These are phyloP conservation scores for Molanna angustata DNA, from an alignment of 2,888 invertebrate genomes.

Conservation along the genomic window DNA sequence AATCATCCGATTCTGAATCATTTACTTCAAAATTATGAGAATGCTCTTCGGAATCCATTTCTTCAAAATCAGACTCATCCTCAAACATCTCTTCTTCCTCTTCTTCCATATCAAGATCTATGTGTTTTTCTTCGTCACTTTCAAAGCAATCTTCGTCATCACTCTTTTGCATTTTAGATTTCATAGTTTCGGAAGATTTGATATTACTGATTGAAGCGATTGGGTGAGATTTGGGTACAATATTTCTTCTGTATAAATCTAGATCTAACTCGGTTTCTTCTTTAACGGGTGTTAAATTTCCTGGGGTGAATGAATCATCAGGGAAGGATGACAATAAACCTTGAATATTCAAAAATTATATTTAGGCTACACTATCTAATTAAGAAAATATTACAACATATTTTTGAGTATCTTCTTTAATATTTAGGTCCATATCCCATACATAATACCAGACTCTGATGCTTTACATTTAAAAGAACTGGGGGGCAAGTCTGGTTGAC, in stretches of 20 bases:
- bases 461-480: too few relatives aligned
- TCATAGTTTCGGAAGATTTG: background rate
- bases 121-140: slow-evolving; percentile 27
- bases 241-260: slow-evolving; percentile 26
- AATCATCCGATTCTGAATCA: slow-evolving; percentile 23
- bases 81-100: slow-evolving; percentile 15
- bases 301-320: slow-evolving; percentile 27
- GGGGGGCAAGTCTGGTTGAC: too few relatives aligned
- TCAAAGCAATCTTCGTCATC: background rate
- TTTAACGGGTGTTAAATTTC: slow-evolving; percentile 26
- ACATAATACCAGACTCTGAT: too few relatives aligned
- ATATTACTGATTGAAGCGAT: too few relatives aligned
- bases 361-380: too few relatives aligned
- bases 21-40: slow-evolving; percentile 13
- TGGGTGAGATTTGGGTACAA: too few relatives aligned
- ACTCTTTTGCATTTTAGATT: background rate
- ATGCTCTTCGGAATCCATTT: background rate
- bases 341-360: slow-evolving; percentile 18
- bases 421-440: background rate
- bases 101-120: slow-evolving; percentile 8
- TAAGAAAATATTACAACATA: slow-evolving; percentile 8
- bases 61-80: slow-evolving; percentile 4
- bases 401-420: background rate
- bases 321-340: slow-evolving; percentile 26
- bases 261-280: slow-evolving; percentile 31